Evolutionary conservation across 2,113 vertebrate species (phyloP).

Genomic region (Dermatemys mawii): DNA sequence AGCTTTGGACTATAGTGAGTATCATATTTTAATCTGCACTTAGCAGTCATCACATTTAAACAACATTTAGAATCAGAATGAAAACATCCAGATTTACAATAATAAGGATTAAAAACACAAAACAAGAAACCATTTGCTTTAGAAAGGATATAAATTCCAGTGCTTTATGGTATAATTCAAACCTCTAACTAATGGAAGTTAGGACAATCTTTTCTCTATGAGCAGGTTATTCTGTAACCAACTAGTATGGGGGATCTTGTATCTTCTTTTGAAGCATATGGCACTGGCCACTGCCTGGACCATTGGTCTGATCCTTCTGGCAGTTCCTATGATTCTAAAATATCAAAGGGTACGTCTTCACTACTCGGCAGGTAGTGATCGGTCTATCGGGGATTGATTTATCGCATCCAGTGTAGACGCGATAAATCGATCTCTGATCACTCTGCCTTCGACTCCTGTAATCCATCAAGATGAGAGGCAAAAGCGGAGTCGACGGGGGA

Average conservation of each 20-base stretch:
- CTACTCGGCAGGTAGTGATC: no score
- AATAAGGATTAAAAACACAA: accelerated
- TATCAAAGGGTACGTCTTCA: no score
- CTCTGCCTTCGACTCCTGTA: no score
- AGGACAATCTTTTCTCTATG: not conserved
- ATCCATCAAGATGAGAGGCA: no score
- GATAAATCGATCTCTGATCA: no score
- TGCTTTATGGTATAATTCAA: not conserved
- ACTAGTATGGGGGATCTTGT: not conserved
- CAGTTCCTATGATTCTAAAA: not conserved
- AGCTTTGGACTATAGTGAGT: not conserved
- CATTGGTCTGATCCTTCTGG: not conserved
- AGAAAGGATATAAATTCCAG: not conserved
- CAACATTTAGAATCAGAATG: not conserved
- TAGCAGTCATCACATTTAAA: not conserved
- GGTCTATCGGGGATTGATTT: no score
- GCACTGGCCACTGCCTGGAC: not conserved
- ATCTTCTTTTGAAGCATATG: not conserved
- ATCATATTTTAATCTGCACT: not conserved
- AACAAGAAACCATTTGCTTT: not conserved
- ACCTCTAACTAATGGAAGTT: not conserved
- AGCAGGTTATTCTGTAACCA: not conserved
- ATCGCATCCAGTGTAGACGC: no score
- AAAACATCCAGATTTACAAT: not conserved
- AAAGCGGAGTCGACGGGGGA: no score